Base-by-base conservation (phyloP, 2,113 vertebrate genomes). In the Ceratotherium simum region DNA sequence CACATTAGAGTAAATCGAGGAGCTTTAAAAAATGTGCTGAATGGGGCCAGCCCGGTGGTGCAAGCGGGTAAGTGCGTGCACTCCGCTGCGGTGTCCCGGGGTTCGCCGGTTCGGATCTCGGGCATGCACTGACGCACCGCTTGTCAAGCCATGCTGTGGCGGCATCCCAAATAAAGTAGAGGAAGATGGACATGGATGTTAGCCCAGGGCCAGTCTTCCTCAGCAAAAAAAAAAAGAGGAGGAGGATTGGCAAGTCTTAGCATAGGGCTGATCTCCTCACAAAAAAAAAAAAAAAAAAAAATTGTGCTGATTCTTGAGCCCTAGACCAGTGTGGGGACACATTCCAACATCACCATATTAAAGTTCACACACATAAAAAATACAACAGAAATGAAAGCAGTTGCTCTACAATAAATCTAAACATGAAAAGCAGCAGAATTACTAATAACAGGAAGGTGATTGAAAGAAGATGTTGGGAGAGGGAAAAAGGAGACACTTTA, bases 341-440 rank as follows among this genome's bases (percentile, higher is more conserved):
- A 73, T 60, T 69, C 76, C 3, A 84, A 56, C 10, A 42, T 79
- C 62, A 54, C 81, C 4, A 39, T 16, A 29, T 79, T 51, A 76
- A 91, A 84, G 3, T 90, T 65, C 56, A 81, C 31, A 79, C 33
- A 72, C 23, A 29, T 95, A 67, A 84, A 69, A 78, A 95, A 84
- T 73, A 23, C 73, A 33, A 86, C 0, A 16, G 29, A 93, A 95
- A 67, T 42, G 48, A 73, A 81, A 93, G 29, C 31, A 23, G n/a
- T 16, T 27, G 13, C 25, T 93, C 85, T 91, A 64, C 23, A 56
- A 72, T 25, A 95, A 83, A 96, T 73, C 17, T 85, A 73, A 87
- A 91, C n/a, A 79, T 39, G 67, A 54, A 78, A 33, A 88, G n/a
- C 84, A 56, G 42, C 60, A 82, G 90, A 90, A 39, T 92, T 97